phyloP scores from a whole-genome alignment of 1,140 invertebrate genomes.

The Galleria mellonella region DNA sequence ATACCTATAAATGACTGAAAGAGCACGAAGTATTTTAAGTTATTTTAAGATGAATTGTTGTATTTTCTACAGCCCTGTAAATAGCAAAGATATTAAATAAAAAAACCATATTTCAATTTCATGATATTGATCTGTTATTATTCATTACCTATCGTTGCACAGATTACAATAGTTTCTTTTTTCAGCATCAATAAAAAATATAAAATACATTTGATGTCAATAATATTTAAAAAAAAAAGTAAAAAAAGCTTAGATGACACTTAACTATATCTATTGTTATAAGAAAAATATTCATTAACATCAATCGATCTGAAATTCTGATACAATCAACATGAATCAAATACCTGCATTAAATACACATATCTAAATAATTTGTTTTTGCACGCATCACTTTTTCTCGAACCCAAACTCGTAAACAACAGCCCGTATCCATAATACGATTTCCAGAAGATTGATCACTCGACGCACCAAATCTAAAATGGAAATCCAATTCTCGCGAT shows the following conservation, averaged over 20 bases:
- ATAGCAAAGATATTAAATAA: slow-evolving; percentile 58
- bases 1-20: slow-evolving; percentile 49
- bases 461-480: slow-evolving; percentile 55
- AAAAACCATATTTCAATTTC: slow-evolving; percentile 50
- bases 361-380: too few relatives aligned
- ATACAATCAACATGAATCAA: neutral
- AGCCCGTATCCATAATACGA: slow-evolving; percentile 13
- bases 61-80: slow-evolving; percentile 68
- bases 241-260: too few relatives aligned
- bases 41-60: slow-evolving; percentile 61
- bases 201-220: neutral
- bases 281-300: neutral
- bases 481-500: slow-evolving; percentile 71
- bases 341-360: too few relatives aligned
- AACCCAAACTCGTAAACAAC: slow-evolving; percentile 18
- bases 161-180: too few relatives aligned
- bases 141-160: too few relatives aligned
- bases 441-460: slow-evolving; percentile 52
- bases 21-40: slow-evolving; percentile 57
- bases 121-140: too few relatives aligned
- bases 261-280: neutral
- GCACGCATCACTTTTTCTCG: slow-evolving; percentile 7
- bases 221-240: too few relatives aligned
- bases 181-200: too few relatives aligned
- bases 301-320: slow-evolving; percentile 1